Percentiles rank a stretch among this genome's conserved stretches.
Evolutionary conservation across 2,113 vertebrate species (phyloP).

Genomic region (Thermophis baileyi): DNA sequence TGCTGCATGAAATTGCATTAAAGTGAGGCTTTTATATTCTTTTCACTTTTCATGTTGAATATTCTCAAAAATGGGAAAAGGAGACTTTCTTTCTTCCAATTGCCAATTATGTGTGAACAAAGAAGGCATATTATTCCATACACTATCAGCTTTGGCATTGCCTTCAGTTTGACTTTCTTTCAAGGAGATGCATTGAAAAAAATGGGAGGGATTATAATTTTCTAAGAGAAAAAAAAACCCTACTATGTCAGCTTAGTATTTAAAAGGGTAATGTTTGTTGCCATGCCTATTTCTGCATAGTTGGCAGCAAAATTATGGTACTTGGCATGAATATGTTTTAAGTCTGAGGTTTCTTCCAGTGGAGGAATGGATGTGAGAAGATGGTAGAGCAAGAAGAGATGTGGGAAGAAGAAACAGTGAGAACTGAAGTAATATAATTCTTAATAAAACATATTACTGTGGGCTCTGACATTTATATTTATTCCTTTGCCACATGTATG

Average conservation of each 20-base stretch:
- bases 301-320: not conserved
- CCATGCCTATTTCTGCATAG: not conserved
- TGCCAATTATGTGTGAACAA: fast-evolving
- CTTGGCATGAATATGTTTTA: not conserved
- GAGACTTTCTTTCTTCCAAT: not conserved
- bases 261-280: not conserved
- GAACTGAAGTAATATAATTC: not conserved
- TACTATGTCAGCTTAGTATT: not conserved
- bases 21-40: not conserved
- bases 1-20: not conserved
- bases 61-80: not conserved
- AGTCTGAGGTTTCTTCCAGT: not conserved
- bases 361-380: not conserved
- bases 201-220: not conserved
- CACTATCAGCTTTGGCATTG: not conserved
- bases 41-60: not conserved
- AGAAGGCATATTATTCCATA: not conserved
- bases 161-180: not conserved
- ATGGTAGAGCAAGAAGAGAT: not conserved
- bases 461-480: not conserved
- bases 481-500: not conserved
- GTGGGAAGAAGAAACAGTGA: not conserved
- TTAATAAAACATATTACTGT: not conserved
- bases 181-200: not conserved
- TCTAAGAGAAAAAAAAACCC: not conserved